phyloP scores from a whole-genome alignment of 2,888 invertebrate species.

The Agonopterix subpropinquella region DNA sequence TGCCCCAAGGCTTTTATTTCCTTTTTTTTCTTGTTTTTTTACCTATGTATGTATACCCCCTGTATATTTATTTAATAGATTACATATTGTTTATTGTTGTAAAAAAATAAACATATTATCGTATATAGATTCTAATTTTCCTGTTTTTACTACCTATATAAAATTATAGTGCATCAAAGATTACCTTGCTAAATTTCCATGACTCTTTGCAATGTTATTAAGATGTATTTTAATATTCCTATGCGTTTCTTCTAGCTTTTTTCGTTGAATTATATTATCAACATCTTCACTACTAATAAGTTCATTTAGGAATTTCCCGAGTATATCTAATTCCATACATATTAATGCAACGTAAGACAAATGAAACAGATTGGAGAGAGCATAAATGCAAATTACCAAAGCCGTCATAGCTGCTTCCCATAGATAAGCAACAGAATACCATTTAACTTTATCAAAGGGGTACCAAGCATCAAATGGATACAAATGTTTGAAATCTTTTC shows the following conservation, averaged over 20 bases:
- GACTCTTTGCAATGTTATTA: conserved; percentile 38
- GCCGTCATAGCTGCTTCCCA: conserved; percentile 57
- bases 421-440: conserved; percentile 45
- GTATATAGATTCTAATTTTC: conserved; percentile 6
- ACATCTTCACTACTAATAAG: conserved; percentile 36
- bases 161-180: not conserved
- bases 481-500: conserved; percentile 30
- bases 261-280: conserved; percentile 18
- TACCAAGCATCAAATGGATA: conserved; percentile 64
- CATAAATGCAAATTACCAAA: conserved; percentile 40
- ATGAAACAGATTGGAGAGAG: conserved; percentile 43
- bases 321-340: conserved; percentile 53
- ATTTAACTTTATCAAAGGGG: conserved; percentile 53
- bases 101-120: conserved; percentile 3
- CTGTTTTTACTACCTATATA: conserved; percentile 4
- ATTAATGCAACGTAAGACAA: conserved; percentile 38
- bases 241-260: conserved; percentile 21
- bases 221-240: conserved; percentile 29
- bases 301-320: conserved; percentile 36
- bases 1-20: no score
- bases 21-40: no score
- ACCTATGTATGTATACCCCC: no score
- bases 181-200: conserved; percentile 44
- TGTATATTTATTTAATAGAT: no score
- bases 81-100: no score